These are phyloP conservation scores for Notoglanidium macrostoma DNA, from an alignment of 2,797 vertebrate species.

Conservation along the genomic window DNA sequence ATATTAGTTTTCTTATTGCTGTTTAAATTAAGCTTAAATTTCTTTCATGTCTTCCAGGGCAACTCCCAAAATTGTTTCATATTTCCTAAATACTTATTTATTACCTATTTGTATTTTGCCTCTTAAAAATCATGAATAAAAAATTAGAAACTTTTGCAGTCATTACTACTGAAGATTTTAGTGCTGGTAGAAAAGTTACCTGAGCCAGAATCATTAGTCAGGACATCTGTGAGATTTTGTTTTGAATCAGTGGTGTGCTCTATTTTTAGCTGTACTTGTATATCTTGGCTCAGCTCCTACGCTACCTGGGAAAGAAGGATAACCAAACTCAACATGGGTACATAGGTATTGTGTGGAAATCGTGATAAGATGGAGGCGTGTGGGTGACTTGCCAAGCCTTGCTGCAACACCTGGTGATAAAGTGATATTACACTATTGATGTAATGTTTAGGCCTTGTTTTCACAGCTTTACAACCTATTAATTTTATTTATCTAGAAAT, in stretches of 20 bases:
- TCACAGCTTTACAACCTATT: neutral
- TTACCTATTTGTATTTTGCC: neutral
- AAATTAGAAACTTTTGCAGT: neutral
- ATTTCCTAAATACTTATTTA: neutral
- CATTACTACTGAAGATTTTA: neutral
- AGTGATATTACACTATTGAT: neutral
- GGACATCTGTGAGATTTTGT: neutral
- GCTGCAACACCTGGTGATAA: accelerated
- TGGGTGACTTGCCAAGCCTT: neutral
- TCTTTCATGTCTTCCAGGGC: neutral
- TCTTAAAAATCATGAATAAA: neutral
- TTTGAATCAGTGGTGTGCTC: neutral
- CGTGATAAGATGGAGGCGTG: neutral
- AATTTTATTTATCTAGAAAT: neutral
- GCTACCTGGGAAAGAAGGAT: neutral
- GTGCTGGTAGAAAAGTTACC: neutral
- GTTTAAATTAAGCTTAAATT: neutral
- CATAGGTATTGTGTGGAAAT: neutral
- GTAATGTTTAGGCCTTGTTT: neutral
- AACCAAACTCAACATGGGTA: slow-evolving; percentile 6
- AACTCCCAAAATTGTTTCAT: neutral
- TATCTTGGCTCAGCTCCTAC: neutral
- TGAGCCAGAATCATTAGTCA: neutral
- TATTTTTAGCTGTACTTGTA: neutral
- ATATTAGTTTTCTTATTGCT: neutral